Conservation (phyloP, 53 echinoderm and acorn worm genomes). For the Zoroaster sp. region DNA sequence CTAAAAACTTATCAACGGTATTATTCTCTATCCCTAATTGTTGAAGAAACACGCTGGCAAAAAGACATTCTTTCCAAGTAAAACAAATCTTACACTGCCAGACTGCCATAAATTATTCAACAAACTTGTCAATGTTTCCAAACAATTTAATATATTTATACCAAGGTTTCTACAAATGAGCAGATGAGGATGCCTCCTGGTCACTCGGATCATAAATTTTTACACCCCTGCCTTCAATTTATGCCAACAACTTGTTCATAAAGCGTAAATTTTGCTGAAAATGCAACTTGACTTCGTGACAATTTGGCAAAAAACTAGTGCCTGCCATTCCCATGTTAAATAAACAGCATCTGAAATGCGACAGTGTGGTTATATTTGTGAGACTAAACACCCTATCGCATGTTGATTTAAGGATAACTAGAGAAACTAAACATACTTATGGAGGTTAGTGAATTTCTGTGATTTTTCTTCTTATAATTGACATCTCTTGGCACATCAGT, state of each 20-base stretch:
- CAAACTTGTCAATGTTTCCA: constrained; percentile 31
- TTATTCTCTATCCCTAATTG: no score
- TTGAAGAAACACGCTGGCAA: no score
- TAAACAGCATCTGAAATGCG: not conserved
- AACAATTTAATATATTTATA: constrained; percentile 32
- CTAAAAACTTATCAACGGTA: no score
- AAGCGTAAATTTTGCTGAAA: constrained; percentile 12
- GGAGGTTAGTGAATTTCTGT: not conserved
- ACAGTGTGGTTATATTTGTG: constrained; percentile 9
- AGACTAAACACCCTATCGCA: not conserved
- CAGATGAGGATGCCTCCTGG: not conserved
- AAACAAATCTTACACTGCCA: constrained; percentile 28
- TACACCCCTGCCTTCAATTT: not conserved
- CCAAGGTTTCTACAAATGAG: constrained; percentile 15
- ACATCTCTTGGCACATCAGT: not conserved
- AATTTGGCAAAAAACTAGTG: not conserved
- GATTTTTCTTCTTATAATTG: not conserved
- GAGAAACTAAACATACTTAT: not conserved
- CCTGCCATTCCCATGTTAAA: constrained; percentile 1
- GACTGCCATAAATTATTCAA: constrained; percentile 7
- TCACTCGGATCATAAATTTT: constrained; percentile 22
- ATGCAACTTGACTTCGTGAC: constrained; percentile 11
- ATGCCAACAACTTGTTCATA: not conserved
- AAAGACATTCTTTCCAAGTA: constrained; percentile 20
- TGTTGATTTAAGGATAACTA: constrained; percentile 22